A percentile compares a stretch with the other conserved stretches of the same genome.
phyloP scores from a whole-genome alignment of 2,797 vertebrate species.

The Brotula barbata region DNA sequence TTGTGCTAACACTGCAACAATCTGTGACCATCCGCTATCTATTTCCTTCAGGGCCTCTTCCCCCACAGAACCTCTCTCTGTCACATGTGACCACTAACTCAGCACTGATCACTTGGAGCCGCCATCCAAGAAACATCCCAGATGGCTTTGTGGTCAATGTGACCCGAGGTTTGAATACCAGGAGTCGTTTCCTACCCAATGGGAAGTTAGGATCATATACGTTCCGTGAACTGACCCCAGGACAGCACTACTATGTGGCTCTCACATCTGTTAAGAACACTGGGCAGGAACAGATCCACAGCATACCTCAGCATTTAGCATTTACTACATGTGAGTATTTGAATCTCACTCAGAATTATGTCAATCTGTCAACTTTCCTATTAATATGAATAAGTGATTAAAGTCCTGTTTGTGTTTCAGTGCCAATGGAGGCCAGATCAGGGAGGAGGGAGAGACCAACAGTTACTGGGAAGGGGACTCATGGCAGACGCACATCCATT shows the following conservation, averaged over 20 bases:
- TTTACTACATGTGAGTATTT: conserved; percentile 86
- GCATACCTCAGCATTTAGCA: conserved; percentile 84
- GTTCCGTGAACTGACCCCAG: conserved; percentile 85
- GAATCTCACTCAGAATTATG: neutral
- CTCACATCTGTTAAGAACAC: conserved; percentile 85
- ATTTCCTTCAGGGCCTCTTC: conserved; percentile 83
- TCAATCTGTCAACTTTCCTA: neutral
- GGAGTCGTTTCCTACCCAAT: conserved; percentile 91
- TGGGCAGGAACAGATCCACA: conserved; percentile 86
- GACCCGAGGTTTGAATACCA: conserved; percentile 86
- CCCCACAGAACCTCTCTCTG: conserved; percentile 90
- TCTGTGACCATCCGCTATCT: conserved; percentile 30
- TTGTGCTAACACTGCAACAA: neutral
- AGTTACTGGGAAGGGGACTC: conserved; percentile 51
- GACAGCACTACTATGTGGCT: conserved; percentile 86
- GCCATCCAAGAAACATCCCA: conserved; percentile 68
- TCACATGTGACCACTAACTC: conserved; percentile 84
- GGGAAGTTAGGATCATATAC: conserved; percentile 85
- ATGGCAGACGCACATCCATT: conserved; percentile 27
- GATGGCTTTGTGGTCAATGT: conserved; percentile 95
- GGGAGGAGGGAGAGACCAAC: conserved; percentile 65
- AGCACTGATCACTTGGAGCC: conserved; percentile 86
- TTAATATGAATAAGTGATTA: neutral
- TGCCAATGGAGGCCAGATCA: conserved; percentile 66
- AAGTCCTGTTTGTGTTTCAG: conserved; percentile 47